These are phyloP conservation scores for Solea solea DNA, from an alignment of 2,113 vertebrate genomes.

Conservation along the genomic window DNA sequence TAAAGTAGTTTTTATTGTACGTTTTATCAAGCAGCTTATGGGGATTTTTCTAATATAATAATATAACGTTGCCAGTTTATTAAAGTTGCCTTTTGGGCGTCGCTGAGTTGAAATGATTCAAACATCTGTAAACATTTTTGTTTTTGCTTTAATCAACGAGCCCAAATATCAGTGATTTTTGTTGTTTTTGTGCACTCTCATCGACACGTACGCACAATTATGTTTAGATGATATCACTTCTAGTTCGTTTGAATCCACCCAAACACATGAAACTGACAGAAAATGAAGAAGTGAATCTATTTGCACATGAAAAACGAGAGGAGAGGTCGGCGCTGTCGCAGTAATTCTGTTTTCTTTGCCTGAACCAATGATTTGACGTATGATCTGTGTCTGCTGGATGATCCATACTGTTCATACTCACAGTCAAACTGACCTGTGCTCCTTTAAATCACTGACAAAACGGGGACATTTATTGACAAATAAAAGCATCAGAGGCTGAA, in stretches of 20 bases:
- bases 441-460: not conserved
- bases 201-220: slow-evolving; percentile 14
- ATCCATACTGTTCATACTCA: slow-evolving; percentile 14
- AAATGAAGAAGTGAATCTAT: slow-evolving; percentile 19
- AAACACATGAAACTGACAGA: slow-evolving; percentile 6
- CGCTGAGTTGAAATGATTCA: slow-evolving; percentile 53
- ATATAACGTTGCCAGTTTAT: slow-evolving; percentile 59
- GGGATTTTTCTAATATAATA: slow-evolving; percentile 51
- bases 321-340: not conserved
- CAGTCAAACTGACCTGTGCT: not conserved
- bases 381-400: not conserved
- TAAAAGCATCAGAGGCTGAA: too few species aligned
- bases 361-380: too few species aligned
- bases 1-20: slow-evolving; percentile 75
- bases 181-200: slow-evolving; percentile 31
- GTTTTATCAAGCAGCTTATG: slow-evolving; percentile 66
- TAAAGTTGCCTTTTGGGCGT: slow-evolving; percentile 74
- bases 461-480: too few species aligned
- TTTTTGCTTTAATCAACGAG: slow-evolving; percentile 30
- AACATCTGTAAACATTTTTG: slow-evolving; percentile 52
- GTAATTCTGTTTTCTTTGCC: not conserved
- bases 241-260: slow-evolving; percentile 36
- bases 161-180: slow-evolving; percentile 41
- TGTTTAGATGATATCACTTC: slow-evolving; percentile 31
- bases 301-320: slow-evolving; percentile 39